phyloP scores from a whole-genome alignment of 1,140 invertebrate species.

The Megalopta genalis region DNA sequence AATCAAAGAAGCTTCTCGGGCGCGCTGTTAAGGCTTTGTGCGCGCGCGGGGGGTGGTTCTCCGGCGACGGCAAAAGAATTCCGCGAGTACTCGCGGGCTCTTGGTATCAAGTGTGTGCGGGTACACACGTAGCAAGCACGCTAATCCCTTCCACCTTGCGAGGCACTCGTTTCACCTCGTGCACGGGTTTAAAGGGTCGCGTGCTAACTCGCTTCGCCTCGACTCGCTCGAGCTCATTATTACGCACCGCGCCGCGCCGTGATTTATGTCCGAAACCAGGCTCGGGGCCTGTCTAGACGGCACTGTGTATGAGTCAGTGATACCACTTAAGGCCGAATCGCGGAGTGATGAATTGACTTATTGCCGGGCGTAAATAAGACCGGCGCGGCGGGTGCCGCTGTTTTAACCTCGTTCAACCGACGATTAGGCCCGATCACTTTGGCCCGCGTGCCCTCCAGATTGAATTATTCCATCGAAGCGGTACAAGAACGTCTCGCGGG shows the following conservation, averaged over 20 bases:
- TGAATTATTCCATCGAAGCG: slow-evolving; percentile 15
- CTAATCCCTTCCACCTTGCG: slow-evolving; percentile 30
- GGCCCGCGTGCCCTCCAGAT: slow-evolving; percentile 14
- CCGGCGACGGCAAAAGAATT: background rate
- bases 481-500: too few species aligned
- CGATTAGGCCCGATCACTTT: slow-evolving; percentile 23
- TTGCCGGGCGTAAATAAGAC: slow-evolving; percentile 38
- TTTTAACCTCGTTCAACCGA: slow-evolving; percentile 32
- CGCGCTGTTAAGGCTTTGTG: background rate
- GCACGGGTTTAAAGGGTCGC: slow-evolving; percentile 31
- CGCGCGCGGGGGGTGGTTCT: background rate
- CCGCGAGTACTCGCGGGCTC: background rate
- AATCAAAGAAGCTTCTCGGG: background rate
- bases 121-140: background rate
- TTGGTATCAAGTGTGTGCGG: background rate
- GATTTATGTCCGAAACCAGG: slow-evolving; percentile 60
- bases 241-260: slow-evolving; percentile 42
- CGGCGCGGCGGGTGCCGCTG: slow-evolving; percentile 35
- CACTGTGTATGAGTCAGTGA: slow-evolving; percentile 50
- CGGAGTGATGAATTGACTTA: slow-evolving; percentile 44
- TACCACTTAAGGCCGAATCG: slow-evolving; percentile 43
- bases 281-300: slow-evolving; percentile 33
- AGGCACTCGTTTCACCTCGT: slow-evolving; percentile 32
- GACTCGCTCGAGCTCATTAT: slow-evolving; percentile 52
- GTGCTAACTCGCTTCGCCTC: slow-evolving; percentile 24